Conservation (phyloP, 2,888 invertebrate species). For the Sipha maydis region DNA sequence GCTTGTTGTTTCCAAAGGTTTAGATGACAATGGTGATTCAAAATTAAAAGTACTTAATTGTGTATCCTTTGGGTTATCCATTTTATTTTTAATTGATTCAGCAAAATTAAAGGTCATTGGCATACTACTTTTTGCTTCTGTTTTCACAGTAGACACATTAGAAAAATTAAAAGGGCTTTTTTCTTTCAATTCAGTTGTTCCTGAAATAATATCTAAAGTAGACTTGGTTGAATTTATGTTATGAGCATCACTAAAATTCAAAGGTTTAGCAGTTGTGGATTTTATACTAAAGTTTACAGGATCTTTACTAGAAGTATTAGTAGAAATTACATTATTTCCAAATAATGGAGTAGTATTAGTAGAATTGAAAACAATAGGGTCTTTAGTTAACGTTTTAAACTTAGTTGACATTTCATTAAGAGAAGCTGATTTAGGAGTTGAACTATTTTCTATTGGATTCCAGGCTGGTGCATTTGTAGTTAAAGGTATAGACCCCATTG, state of each 20-base stretch:
- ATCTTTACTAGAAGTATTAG: slow-evolving; percentile 9
- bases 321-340: not conserved
- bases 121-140: slow-evolving; percentile 19
- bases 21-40: not conserved
- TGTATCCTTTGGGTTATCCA: not conserved
- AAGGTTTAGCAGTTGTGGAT: not conserved
- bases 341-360: not conserved
- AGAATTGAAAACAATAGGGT: not conserved
- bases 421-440: slow-evolving; percentile 27
- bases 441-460: slow-evolving; percentile 35
- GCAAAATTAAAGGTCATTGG: slow-evolving; percentile 22
- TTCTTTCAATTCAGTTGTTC: slow-evolving; percentile 29
- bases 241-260: slow-evolving; percentile 11
- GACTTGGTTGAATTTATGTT: slow-evolving; percentile 12
- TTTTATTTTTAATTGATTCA: slow-evolving; percentile 46
- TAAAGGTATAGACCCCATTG: not conserved
- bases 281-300: slow-evolving; percentile 42
- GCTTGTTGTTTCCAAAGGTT: slow-evolving; percentile 3
- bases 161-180: slow-evolving; percentile 23
- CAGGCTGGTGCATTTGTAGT: slow-evolving; percentile 3
- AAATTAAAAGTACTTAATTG: slow-evolving; percentile 6
- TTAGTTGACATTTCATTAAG: slow-evolving; percentile 40
- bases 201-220: slow-evolving; percentile 45
- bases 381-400: slow-evolving; percentile 33
- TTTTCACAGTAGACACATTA: slow-evolving; percentile 12